Evolutionary conservation across 2,888 invertebrate species (phyloP).

Genomic region (Troilus luridus): DNA sequence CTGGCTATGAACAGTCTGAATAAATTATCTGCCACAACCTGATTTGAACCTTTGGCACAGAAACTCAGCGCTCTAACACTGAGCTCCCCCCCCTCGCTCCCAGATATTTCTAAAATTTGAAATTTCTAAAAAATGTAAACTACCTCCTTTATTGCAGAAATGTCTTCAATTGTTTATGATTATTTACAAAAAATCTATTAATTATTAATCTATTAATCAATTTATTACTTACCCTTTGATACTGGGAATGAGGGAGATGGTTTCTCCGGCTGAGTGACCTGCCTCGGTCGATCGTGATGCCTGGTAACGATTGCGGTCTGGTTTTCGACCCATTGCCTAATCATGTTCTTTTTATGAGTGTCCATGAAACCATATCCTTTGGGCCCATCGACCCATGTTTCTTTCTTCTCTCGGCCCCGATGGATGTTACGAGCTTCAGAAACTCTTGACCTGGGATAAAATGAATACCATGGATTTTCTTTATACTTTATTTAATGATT

Average conservation of each 20-base stretch:
- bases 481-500: no score
- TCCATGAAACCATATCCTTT: slow-evolving; percentile 94
- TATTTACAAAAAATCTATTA: neutral
- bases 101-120: no score
- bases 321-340: slow-evolving; percentile 93
- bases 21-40: no score
- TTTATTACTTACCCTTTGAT: slow-evolving; percentile 62
- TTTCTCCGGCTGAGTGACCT: slow-evolving; percentile 64
- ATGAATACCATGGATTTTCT: no score
- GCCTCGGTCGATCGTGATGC: slow-evolving; percentile 66
- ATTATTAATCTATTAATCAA: neutral
- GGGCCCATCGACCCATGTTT: slow-evolving; percentile 97
- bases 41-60: no score
- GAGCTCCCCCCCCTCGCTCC: no score
- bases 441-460: slow-evolving; percentile 63
- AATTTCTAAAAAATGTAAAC: no score
- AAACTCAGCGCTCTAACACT: no score
- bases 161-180: no score
- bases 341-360: slow-evolving; percentile 93
- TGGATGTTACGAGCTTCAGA: slow-evolving; percentile 65
- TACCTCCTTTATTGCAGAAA: no score
- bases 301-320: slow-evolving; percentile 81
- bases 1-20: no score
- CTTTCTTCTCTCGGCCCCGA: slow-evolving; percentile 78
- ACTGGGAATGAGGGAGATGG: slow-evolving; percentile 62